phyloP scores from a whole-genome alignment of 1,140 invertebrate species.

The Drosophila micromelanica region DNA sequence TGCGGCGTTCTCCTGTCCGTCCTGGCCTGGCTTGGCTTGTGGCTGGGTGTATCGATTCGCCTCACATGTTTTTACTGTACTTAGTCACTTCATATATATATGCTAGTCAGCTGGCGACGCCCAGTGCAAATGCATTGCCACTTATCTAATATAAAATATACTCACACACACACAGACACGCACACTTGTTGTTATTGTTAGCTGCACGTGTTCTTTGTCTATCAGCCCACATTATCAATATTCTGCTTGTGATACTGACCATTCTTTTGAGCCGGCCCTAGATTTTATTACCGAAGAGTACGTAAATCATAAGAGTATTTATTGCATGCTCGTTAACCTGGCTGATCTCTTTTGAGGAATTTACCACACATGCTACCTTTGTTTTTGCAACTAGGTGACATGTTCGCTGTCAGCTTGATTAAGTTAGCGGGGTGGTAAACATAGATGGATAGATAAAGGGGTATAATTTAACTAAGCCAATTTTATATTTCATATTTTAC shows the following conservation, averaged over 20 bases:
- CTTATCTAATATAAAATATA: conserved; percentile 42
- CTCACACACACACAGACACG: conserved; percentile 7
- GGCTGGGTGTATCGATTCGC: conserved; percentile 50
- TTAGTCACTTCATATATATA: conserved; percentile 28
- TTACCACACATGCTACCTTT: neutral
- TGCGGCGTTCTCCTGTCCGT: conserved; percentile 38
- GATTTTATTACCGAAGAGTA: conserved; percentile 2
- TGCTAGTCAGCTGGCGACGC: conserved; percentile 40
- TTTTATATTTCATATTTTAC: neutral
- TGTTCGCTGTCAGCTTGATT: neutral
- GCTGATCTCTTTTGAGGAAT: conserved; percentile 1
- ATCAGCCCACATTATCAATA: conserved; percentile 34
- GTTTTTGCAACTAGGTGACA: neutral
- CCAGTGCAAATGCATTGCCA: conserved; percentile 39
- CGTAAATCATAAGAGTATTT: too few relatives aligned
- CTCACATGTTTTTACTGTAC: conserved; percentile 27
- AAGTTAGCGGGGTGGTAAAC: neutral
- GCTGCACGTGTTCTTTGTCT: conserved; percentile 39
- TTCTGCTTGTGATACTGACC: conserved; percentile 16
- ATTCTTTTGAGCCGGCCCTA: conserved; percentile 14
- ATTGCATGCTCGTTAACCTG: conserved; percentile 13
- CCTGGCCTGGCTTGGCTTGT: conserved; percentile 21
- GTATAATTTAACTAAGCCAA: too few relatives aligned
- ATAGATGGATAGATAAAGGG: neutral
- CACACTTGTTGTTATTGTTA: conserved; percentile 44